Base-by-base conservation (phyloP, 2,888 invertebrate species). In the Acleris holmiana region DNA sequence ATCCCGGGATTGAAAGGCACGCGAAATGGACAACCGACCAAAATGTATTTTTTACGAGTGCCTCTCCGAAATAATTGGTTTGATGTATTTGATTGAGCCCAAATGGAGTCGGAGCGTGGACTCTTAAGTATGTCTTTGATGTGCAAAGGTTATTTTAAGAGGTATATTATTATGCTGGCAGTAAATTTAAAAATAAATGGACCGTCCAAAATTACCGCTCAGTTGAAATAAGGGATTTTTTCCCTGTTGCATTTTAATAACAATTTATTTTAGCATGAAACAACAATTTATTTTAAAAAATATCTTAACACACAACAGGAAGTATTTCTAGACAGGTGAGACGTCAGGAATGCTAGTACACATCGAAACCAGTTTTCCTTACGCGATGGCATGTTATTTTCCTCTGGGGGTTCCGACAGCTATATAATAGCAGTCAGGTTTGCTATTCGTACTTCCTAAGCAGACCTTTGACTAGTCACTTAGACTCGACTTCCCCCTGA, bases 21-120 rank as follows among this genome's bases (percentile, higher is more conserved):
- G 58, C 53, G 41, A 40, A 64, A 58, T 40, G 58, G 64, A 58
- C 64, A 64, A 48, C 64, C 58, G 64, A 59, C 64, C 58, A 59
- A 64, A 63, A 64, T 64, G 63, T 64, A 64, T 64, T 64, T 64
- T 63, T 64, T 58, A 64, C 64, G 64, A 64, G 61, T 56, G 48
- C 58, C 63, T 53, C 58, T 53, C 25, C 41, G 41, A 64, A 64
- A 64, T 64, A 64, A 64, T 64, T 64, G 64, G 48, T 59, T 53
- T 64, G 64, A 64, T 64, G 64, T 64, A 59, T 58, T 64, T 59
- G 51, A 63, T 58, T 53, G 64, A 57, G 47, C 25, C 35, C 46
- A 47, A 60, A 46, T 61, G 53, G 62, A 35, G 44, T 19, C n/a
- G 51, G 51, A 46, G 23, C 50, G 59, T 21, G 3, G 25, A 41